Evolutionary conservation across 2,888 invertebrate genomes (phyloP).

Genomic region (Drosophila multiciliata): DNA sequence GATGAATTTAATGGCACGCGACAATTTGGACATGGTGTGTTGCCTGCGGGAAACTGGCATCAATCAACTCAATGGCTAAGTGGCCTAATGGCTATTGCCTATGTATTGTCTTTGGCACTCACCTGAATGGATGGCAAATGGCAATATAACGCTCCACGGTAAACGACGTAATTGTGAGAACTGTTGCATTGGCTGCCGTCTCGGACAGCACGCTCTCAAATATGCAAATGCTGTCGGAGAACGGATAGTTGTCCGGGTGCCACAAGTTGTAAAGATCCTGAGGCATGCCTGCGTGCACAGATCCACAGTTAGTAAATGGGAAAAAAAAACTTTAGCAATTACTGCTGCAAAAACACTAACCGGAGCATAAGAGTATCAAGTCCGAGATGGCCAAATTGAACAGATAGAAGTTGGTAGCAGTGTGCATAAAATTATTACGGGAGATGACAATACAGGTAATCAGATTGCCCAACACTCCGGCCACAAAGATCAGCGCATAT

Average conservation of each 20-base stretch:
- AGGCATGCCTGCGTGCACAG: conserved; percentile 88
- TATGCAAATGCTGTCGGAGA: conserved; percentile 92
- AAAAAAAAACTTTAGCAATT: background rate
- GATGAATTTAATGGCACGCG: conserved; percentile 93
- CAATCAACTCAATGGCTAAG: conserved; percentile 43
- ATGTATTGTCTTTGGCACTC: conserved; percentile 41
- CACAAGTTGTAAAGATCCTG: conserved; percentile 91
- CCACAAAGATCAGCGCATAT: conserved; percentile 87
- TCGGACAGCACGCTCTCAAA: conserved; percentile 92
- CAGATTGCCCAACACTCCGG: conserved; percentile 92
- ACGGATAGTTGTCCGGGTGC: conserved; percentile 90
- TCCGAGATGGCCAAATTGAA: conserved; percentile 95
- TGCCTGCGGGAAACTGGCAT: conserved; percentile 72
- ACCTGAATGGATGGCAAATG: conserved; percentile 92
- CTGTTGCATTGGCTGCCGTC: conserved; percentile 93
- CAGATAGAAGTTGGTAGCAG: conserved; percentile 92
- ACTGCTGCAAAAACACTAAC: conserved; percentile 81
- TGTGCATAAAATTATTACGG: conserved; percentile 93
- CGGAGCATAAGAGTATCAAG: conserved; percentile 91
- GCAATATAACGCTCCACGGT: conserved; percentile 95
- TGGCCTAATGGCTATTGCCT: background rate
- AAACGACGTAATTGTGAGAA: conserved; percentile 94
- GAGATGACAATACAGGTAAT: conserved; percentile 94
- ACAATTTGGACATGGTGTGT: conserved; percentile 94
- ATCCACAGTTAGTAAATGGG: background rate